These are phyloP conservation scores for Pasiphila rectangulata DNA, from an alignment of 2,888 invertebrate genomes.

Conservation along the genomic window DNA sequence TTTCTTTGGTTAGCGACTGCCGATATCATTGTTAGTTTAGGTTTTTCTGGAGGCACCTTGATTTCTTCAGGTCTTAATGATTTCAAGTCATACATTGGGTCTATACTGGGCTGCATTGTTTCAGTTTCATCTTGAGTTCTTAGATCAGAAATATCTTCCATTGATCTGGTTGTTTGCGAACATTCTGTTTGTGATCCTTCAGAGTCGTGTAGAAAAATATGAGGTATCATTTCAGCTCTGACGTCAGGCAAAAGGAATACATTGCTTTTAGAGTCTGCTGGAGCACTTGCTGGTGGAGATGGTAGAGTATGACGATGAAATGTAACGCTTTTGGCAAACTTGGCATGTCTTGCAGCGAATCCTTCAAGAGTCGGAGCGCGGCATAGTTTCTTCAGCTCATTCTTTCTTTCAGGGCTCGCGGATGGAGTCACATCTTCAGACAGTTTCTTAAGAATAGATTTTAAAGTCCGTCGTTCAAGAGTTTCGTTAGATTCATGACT, in stretches of 20 bases:
- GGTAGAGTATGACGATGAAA: slow-evolving; percentile 92
- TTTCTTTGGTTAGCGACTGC: slow-evolving; percentile 82
- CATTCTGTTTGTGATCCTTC: slow-evolving; percentile 36
- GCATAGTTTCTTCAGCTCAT: slow-evolving; percentile 85
- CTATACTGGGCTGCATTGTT: slow-evolving; percentile 52
- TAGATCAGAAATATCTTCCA: slow-evolving; percentile 35
- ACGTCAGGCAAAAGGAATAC: slow-evolving; percentile 64
- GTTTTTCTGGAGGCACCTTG: slow-evolving; percentile 78
- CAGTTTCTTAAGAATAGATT: slow-evolving; percentile 91
- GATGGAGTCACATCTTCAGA: slow-evolving; percentile 84
- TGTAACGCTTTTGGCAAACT: slow-evolving; percentile 93
- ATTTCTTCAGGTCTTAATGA: slow-evolving; percentile 75
- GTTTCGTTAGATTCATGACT: slow-evolving; percentile 87
- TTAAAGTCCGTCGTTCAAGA: slow-evolving; percentile 88
- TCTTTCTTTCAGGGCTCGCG: slow-evolving; percentile 72
- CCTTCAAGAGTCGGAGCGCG: slow-evolving; percentile 93
- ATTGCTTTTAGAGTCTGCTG: slow-evolving; percentile 54
- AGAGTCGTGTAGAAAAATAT: slow-evolving; percentile 42
- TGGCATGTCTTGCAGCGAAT: slow-evolving; percentile 92
- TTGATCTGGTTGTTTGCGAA: slow-evolving; percentile 43
- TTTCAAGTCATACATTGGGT: slow-evolving; percentile 62
- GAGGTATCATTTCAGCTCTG: slow-evolving; percentile 33
- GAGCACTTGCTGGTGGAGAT: slow-evolving; percentile 85
- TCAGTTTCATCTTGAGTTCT: slow-evolving; percentile 49
- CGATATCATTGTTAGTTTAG: slow-evolving; percentile 78